Base-by-base conservation (phyloP, 2,888 invertebrate species). In the Heliconius ismenius region DNA sequence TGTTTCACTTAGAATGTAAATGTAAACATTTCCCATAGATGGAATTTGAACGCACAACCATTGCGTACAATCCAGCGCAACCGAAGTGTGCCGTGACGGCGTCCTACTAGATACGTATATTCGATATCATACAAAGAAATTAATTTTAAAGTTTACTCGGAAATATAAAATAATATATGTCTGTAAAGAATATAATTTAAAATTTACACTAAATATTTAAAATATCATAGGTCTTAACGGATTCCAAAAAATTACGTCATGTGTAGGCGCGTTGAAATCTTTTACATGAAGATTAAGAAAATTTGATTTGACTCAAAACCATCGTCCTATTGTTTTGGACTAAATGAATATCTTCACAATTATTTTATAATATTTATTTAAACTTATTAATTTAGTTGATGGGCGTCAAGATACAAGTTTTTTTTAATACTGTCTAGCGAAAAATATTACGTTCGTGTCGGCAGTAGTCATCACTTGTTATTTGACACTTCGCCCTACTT, bases 181-280 rank as follows among this genome's bases (percentile, higher is more conserved):
- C 24, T 26, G 13, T 62, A 62, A 62, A 62, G 6, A 13, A 26
- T 62, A 60, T 24, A 60, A 10, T 24, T 60, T 3, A n/a, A 24
- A 24, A 24, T 24, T 11, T 60, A 24, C 9, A n/a, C 7, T n/a
- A n/a, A 21, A 3, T 11, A n/a, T n/a, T n/a, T 24, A 62, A 24
- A 24, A 62, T 62, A 62, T 6, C 26, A 26, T 21, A 64, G 39
- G 13, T 15, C 3, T 15, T 49, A n/a, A 21, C n/a, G 11, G 7
- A 58, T n/a, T 32, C 3, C 28, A 62, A 73, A 62, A 43, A 21
- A 26, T 10, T 13, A 39, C 26, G 43, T 60, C 62, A 60, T 21
- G 7, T 39, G 24, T 32, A 39, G 18, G 18, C 70, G 79, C 77
- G 78, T 81, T 81, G 79, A 80, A 74, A 49, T 79, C 80, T 80